A percentile compares a stretch with the other conserved stretches of the same genome.
These are phyloP conservation scores for Ectropis grisescens DNA, from an alignment of 1,140 invertebrate species.

Conservation along the genomic window DNA sequence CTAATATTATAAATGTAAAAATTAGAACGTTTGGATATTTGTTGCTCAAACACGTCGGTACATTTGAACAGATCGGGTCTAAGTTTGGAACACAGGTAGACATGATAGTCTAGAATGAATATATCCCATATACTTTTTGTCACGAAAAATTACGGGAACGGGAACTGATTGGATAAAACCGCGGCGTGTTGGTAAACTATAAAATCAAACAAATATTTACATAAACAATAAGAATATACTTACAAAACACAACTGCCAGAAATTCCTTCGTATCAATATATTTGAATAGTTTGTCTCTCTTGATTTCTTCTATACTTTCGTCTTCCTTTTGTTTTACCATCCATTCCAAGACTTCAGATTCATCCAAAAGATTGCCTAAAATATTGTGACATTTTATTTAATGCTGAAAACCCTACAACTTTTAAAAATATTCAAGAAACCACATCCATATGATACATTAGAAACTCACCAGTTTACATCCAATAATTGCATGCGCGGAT, in stretches of 20 bases:
- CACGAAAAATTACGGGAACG: too few species aligned
- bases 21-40: too few species aligned
- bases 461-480: conserved; percentile 59
- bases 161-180: too few species aligned
- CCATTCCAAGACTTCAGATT: conserved; percentile 89
- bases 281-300: conserved; percentile 85
- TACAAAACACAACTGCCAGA: conserved; percentile 93
- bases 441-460: conserved; percentile 62
- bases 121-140: too few species aligned
- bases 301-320: conserved; percentile 92
- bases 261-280: conserved; percentile 94
- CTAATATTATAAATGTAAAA: too few species aligned
- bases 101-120: too few species aligned
- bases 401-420: conserved; percentile 35
- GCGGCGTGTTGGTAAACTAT: too few species aligned
- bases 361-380: conserved; percentile 88
- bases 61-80: too few species aligned
- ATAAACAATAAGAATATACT: conserved; percentile 60
- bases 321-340: conserved; percentile 93
- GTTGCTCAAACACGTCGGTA: too few species aligned
- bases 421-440: conserved; percentile 49
- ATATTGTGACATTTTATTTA: conserved; percentile 44
- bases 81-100: too few species aligned
- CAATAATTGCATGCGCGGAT: conserved; percentile 58
- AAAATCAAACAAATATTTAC: not conserved